Base-by-base conservation (phyloP, 2,113 vertebrate species). In the Engraulis encrasicolus region DNA sequence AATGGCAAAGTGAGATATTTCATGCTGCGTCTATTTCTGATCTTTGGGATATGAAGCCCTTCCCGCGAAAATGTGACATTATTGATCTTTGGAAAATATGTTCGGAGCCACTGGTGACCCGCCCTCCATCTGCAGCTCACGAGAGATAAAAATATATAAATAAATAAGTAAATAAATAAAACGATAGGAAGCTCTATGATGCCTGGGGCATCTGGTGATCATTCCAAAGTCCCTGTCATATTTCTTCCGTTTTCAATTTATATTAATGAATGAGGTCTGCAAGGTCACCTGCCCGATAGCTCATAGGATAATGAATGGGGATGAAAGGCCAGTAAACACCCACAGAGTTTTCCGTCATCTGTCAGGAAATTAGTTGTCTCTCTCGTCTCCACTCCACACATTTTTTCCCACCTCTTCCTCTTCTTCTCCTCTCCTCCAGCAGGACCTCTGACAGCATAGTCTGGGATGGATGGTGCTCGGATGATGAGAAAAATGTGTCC, bases 341-440 rank as follows among this genome's bases (percentile, higher is more conserved):
- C 61, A 71, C 61, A 71, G 61, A 71, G 61, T 71, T 71, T 71
- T 71, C 12, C 31, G 61, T 71, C 61, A 71, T 71, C 61, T 71
- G 61, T 71, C 61, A 71, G 61, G 61, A 71, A 71, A 71, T 71
- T 71, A 71, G 23, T 71, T 31, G 12, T 71, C 27, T 71, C 61
- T 2, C 19, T n/a, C n/a, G n/a, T n/a, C n/a, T 45, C 40, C 40
- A 45, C 40, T 5, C n/a, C 40, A 45, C 40, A 45, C 40, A 45
- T 5, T 45, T 45, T 45, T 45, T 45, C 9, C 9, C n/a, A n/a
- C n/a, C 9, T 45, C 40, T 45, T 45, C 61, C 27, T 31, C 61
- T 71, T 71, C 31, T 71, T 34, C 15, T 15, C 34, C 2, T 71
- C 27, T n/a, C 31, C 9, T 15, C 2, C 61, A 34, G 61, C 27